These are phyloP conservation scores for Gallinago jamesoni DNA, from an alignment of 2,113 vertebrate species.

Conservation along the genomic window DNA sequence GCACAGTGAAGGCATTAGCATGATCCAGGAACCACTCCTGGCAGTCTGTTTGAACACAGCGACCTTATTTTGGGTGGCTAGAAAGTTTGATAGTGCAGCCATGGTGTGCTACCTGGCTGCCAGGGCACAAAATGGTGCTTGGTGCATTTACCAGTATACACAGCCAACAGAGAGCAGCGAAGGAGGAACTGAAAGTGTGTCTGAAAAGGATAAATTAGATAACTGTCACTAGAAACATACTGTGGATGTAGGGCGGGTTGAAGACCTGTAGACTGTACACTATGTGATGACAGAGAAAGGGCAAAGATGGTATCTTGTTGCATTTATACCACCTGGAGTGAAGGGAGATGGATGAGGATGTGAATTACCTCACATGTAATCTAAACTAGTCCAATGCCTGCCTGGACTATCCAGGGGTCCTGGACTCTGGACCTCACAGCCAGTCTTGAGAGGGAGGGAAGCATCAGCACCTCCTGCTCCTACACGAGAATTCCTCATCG, in stretches of 20 bases:
- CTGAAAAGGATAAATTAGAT: not conserved
- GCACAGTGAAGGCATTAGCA: not conserved
- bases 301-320: not conserved
- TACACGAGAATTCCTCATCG: not conserved
- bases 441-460: not conserved
- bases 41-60: not conserved
- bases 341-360: not conserved
- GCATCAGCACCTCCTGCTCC: not conserved
- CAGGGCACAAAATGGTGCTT: not conserved
- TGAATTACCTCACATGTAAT: not conserved
- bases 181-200: not conserved
- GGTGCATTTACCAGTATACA: not conserved
- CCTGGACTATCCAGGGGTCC: not conserved
- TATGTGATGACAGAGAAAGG: not conserved
- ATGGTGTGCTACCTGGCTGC: not conserved
- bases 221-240: not conserved
- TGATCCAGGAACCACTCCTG: not conserved
- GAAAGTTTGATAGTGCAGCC: not conserved
- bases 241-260: not conserved
- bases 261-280: not conserved
- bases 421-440: not conserved
- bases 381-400: not conserved
- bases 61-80: not conserved
- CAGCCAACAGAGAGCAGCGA: not conserved
- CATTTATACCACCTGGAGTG: not conserved